Base-by-base conservation (phyloP, 2,797 vertebrate species). In the Enteromius viviparus region DNA sequence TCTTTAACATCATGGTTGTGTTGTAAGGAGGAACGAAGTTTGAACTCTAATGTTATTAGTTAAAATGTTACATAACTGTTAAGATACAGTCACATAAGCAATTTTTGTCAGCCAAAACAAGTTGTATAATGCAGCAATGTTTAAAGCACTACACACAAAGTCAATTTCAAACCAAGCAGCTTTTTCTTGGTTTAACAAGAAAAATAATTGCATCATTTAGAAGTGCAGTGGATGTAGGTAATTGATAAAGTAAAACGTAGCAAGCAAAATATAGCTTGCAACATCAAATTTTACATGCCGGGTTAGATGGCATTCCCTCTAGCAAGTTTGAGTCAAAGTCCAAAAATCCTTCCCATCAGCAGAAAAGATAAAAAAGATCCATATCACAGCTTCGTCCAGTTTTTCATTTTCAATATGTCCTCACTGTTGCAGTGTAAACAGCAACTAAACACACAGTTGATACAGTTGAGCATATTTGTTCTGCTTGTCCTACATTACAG, bases 401-500 rank as follows among this genome's bases (percentile, higher is more conserved):
- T 10, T n/a, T 55, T 55, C 53, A 29, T 74, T 10, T 32, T 32
- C 47, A 74, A 12, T 21, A 32, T 45, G 21, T 45, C 9, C 9
- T 77, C n/a, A 77, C 55, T 19, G 23, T 64, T 49, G 21, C 17
- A 47, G 42, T 37, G 76, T 78, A 65, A 78, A 49, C 42, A 65
- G 3, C 42, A 65, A 26, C 23, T 34, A 78, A 14, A 53, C 29
- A 55, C 29, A 26, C 75, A 62, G 37, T 29, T 12, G n/a, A 64
- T 12, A 64, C 8, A 64, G 21, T 58, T 45, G 37, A 45, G 75
- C 15, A 29, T 55, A 34, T 79, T 68, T 79, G 32, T 66, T 79
- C 64, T 79, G 32, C n/a, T 58, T 69, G 34, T 80, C 65, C n/a
- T 70, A 40, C 34, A 69, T 40, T 55, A 55, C 78, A 77, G n/a